Evolutionary conservation across 2,888 invertebrate genomes (phyloP).

Genomic region (Acleris sparsana): DNA sequence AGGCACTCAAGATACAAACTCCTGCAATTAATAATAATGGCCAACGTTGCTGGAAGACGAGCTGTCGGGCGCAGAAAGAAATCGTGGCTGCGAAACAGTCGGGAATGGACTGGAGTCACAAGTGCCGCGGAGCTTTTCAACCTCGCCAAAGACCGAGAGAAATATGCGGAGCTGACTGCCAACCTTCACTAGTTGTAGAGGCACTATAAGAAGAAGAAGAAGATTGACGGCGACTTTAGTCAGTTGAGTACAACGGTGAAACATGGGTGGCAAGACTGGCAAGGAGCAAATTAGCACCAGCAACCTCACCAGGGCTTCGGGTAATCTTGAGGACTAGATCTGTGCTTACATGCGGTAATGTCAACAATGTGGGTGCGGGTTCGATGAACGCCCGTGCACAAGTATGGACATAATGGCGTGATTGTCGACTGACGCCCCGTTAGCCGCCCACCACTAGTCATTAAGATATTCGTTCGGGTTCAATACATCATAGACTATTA

Average conservation of each 20-base stretch:
- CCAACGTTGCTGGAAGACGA: no score
- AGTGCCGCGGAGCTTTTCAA: no score
- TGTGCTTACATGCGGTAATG: conserved; percentile 45
- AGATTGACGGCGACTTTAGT: no score
- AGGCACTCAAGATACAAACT: no score
- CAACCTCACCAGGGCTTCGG: not conserved
- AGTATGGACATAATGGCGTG: conserved; percentile 67
- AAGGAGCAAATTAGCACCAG: conserved; percentile 21
- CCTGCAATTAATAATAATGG: no score
- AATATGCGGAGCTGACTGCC: no score
- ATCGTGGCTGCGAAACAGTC: no score
- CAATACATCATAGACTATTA: conserved; percentile 28
- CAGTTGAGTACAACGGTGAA: not conserved
- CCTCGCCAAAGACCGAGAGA: no score
- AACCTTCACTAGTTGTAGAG: no score
- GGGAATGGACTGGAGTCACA: no score
- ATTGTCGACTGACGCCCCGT: conserved; percentile 56
- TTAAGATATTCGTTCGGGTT: conserved; percentile 20
- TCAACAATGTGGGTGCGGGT: conserved; percentile 71
- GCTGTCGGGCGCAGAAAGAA: no score
- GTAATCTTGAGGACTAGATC: conserved; percentile 20
- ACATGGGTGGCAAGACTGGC: conserved; percentile 10
- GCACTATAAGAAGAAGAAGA: no score
- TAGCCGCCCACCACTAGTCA: conserved; percentile 59
- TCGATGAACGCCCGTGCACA: conserved; percentile 61